Percentiles rank a stretch among this genome's conserved stretches.
Conservation (phyloP, 2,113 vertebrate species). For the Hemichromis elongatus region DNA sequence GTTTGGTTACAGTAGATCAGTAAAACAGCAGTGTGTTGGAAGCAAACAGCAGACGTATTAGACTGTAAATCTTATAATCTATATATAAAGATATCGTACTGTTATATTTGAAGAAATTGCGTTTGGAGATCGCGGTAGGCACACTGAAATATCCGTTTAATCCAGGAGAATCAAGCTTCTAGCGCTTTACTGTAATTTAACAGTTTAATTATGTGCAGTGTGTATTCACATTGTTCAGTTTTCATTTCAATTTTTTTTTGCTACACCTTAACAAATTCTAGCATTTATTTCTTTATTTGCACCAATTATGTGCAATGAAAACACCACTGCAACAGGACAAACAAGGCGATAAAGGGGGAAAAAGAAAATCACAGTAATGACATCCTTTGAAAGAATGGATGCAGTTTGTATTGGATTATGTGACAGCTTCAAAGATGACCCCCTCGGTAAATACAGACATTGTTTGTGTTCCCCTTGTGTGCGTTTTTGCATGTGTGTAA, state of each 20-base stretch:
- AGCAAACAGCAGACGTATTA: not conserved
- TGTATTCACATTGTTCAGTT: not conserved
- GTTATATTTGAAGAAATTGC: not conserved
- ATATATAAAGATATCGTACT: not conserved
- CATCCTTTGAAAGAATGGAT: not conserved
- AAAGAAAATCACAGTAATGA: not conserved
- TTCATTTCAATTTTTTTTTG: not conserved
- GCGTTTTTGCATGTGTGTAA: not conserved
- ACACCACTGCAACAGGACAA: not conserved
- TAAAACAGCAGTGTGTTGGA: not conserved
- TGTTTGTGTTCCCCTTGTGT: conserved; percentile 9
- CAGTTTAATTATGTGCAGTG: not conserved
- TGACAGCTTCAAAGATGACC: conserved; percentile 40
- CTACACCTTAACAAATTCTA: not conserved
- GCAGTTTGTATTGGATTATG: conserved; percentile 31
- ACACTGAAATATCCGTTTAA: not conserved
- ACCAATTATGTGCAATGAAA: not conserved
- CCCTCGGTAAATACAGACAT: conserved; percentile 7
- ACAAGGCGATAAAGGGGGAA: rapidly evolving
- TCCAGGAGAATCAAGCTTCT: not conserved
- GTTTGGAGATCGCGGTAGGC: not conserved
- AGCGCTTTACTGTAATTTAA: not conserved
- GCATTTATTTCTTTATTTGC: not conserved
- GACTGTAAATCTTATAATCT: not conserved
- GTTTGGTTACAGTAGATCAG: not conserved